Base-by-base conservation (phyloP, 2,113 vertebrate genomes). In the Hydropotes inermis region DNA sequence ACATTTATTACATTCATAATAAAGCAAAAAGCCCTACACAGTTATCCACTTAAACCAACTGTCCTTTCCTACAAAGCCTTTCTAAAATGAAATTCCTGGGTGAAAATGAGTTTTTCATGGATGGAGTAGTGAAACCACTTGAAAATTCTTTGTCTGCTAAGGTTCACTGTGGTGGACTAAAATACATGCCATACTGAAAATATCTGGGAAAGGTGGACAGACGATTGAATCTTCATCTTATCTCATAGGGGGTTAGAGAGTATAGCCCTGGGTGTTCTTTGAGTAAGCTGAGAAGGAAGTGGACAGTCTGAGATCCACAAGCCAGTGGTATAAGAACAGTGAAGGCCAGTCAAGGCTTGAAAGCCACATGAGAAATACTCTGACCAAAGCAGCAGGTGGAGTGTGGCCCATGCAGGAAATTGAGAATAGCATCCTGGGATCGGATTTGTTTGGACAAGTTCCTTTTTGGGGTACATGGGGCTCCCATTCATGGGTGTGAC, bases 311-410 rank as follows among this genome's bases (percentile, higher is more conserved):
- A 93, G 19, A 7, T 33, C 5, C 7, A 16, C 13, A 39, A 1
- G 19, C 21, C 70, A 47, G 0, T 25, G 39, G 1, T 2, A 0
- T 14, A 47, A 50, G 30, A 12, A 25, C 25, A 15, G 5, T 13
- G 14, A 39, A 74, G 9, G 45, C 4, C 5, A 47, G 7, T n/a
- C 27, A 28, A n/a, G 10, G 17, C 7, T 64, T 39, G 36, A 60
- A 95, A 87, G 3, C 17, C 6, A 0, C 5, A 45, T 61, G 50
- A 57, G 30, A 92, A n/a, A 54, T 89, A 30, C 13, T 91, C 1
- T 47, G 54, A 43, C 3, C 39, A 67, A 17, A 90, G n/a, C n/a
- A 86, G 60, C 83, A 95, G 86, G 89, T 85, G 25, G 57, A 85
- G 6, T 33, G 6, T 39, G 54, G 8, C 28, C 86, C 64, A 76